These are phyloP conservation scores for Triplophysa rosa DNA, from an alignment of 2,113 vertebrate species.

Conservation along the genomic window DNA sequence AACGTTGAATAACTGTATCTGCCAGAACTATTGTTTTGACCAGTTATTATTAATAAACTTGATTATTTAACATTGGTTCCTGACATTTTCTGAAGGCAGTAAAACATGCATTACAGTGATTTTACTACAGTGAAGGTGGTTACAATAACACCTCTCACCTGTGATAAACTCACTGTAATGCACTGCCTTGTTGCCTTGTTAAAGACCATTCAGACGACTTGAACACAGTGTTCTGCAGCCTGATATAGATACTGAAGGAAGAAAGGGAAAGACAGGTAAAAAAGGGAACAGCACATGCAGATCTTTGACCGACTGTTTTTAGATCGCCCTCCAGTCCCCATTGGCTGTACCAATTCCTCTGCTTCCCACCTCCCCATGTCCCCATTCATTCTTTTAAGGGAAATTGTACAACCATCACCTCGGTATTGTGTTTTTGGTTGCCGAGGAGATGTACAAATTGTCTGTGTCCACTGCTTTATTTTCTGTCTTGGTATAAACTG, in stretches of 20 bases:
- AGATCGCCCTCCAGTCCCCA: slow-evolving; percentile 47
- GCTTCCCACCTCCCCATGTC: background rate
- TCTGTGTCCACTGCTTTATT: background rate
- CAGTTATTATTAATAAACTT: too few species aligned
- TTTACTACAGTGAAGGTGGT: too few species aligned
- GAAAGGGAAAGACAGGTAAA: background rate
- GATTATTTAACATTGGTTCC: too few species aligned
- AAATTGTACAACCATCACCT: background rate
- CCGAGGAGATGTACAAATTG: background rate
- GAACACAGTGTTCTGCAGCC: slow-evolving; percentile 30
- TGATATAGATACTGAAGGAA: slow-evolving; percentile 42
- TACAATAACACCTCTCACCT: too few species aligned
- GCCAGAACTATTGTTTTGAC: too few species aligned
- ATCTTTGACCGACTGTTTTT: slow-evolving; percentile 50
- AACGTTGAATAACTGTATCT: too few species aligned
- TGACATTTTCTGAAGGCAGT: too few species aligned
- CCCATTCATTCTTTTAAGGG: background rate
- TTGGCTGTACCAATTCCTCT: slow-evolving; percentile 31
- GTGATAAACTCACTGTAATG: too few species aligned
- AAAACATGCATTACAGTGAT: background rate
- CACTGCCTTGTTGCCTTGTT: background rate
- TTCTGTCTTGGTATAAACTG: background rate
- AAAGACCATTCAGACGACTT: slow-evolving; percentile 14
- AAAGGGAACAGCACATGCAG: slow-evolving; percentile 36
- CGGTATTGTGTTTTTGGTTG: background rate